Percentiles rank a stretch among this genome's conserved stretches.
Evolutionary conservation across 2,113 vertebrate species (phyloP).

Genomic region (Silurus glanis): DNA sequence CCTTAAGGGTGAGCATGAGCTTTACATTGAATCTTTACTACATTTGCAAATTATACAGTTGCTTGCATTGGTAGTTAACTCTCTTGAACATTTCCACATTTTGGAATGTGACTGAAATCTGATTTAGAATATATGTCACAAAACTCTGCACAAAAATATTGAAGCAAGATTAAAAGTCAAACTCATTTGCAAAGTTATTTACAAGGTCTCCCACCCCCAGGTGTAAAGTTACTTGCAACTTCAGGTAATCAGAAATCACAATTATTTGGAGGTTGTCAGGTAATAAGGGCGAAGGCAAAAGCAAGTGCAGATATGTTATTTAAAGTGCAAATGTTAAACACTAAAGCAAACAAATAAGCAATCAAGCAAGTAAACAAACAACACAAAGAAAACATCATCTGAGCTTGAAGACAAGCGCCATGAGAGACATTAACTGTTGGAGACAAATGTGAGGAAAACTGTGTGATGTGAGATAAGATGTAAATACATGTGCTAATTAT

Average conservation of each 20-base stretch:
- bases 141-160: not conserved
- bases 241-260: not conserved
- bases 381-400: too few relatives aligned
- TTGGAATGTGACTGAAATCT: not conserved
- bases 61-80: not conserved
- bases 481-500: too few relatives aligned
- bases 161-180: not conserved
- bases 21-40: not conserved
- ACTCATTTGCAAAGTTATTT: not conserved
- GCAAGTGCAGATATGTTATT: too few relatives aligned
- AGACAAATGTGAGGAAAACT: too few relatives aligned
- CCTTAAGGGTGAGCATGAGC: not conserved
- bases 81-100: not conserved
- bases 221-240: not conserved
- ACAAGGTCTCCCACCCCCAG: not conserved
- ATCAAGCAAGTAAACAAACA: too few relatives aligned
- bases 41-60: not conserved
- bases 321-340: too few relatives aligned
- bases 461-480: too few relatives aligned
- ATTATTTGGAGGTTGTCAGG: not conserved
- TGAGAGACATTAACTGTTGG: too few relatives aligned
- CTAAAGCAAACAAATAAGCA: too few relatives aligned
- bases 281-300: too few relatives aligned
- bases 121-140: not conserved
- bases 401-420: too few relatives aligned